phyloP scores from a whole-genome alignment of 1,140 invertebrate species.

The Drosophila nasuta region DNA sequence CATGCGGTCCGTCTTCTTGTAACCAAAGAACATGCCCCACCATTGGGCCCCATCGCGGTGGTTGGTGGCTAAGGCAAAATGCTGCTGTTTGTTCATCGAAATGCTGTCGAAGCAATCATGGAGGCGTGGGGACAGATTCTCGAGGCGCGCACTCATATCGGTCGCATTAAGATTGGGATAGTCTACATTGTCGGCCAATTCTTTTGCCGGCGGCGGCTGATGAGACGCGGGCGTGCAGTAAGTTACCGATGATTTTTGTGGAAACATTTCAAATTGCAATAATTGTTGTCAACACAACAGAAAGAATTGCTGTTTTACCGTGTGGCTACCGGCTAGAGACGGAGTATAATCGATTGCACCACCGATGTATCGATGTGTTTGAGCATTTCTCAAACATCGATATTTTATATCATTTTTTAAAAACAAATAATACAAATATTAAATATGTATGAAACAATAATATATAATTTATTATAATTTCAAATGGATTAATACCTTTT shows the following conservation, averaged over 20 bases:
- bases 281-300: background rate
- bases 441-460: too few species aligned
- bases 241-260: slow-evolving; percentile 47
- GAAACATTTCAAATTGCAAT: slow-evolving; percentile 54
- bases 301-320: background rate
- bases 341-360: too few species aligned
- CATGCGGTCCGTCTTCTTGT: slow-evolving; percentile 42
- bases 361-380: too few species aligned
- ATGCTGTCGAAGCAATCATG: slow-evolving; percentile 72
- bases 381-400: too few species aligned
- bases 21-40: slow-evolving; percentile 71
- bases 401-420: too few species aligned
- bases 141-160: slow-evolving; percentile 65
- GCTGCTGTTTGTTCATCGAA: slow-evolving; percentile 53
- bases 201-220: slow-evolving; percentile 53
- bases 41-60: slow-evolving; percentile 59
- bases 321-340: background rate
- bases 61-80: slow-evolving; percentile 65
- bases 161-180: slow-evolving; percentile 69
- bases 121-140: slow-evolving; percentile 63
- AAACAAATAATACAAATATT: too few species aligned
- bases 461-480: too few species aligned
- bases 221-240: slow-evolving; percentile 55
- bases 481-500: too few species aligned
- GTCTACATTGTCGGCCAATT: slow-evolving; percentile 66